Percentiles rank a stretch among this genome's conserved stretches.
phyloP scores from a whole-genome alignment of 2,888 invertebrate species.

The Nephrotoma guestfalica region DNA sequence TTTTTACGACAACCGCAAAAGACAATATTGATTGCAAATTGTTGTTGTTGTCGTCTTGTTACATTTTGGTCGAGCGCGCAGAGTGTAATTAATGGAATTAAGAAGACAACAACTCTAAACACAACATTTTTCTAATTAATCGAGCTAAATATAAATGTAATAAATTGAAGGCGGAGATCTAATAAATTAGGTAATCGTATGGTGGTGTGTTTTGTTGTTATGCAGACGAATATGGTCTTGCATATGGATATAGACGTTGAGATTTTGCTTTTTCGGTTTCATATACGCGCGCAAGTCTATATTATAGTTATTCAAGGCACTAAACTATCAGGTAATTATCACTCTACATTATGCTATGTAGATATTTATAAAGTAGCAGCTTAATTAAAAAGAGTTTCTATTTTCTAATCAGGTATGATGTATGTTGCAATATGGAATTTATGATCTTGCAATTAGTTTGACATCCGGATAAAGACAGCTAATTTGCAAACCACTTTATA shows the following conservation, averaged over 20 bases:
- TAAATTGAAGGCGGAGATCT: background rate
- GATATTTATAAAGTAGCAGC: background rate
- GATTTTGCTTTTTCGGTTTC: background rate
- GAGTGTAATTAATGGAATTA: background rate
- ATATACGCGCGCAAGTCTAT: background rate
- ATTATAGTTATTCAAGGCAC: background rate
- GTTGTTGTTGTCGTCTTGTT: background rate
- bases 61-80: background rate
- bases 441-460: too few species aligned
- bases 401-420: too few species aligned
- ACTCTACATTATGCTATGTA: background rate
- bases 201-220: background rate
- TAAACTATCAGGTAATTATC: background rate
- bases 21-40: background rate
- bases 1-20: background rate
- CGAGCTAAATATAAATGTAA: background rate
- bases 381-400: background rate
- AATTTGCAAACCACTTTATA: too few species aligned
- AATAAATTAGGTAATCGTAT: background rate
- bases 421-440: too few species aligned
- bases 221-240: background rate
- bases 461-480: too few species aligned
- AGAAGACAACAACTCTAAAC: background rate
- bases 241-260: background rate
- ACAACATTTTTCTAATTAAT: background rate